Evolutionary conservation across 2,888 invertebrate genomes (phyloP), one percentile per base, ranked within the genome.

Genomic region (Heliothis peltigera): DNA sequence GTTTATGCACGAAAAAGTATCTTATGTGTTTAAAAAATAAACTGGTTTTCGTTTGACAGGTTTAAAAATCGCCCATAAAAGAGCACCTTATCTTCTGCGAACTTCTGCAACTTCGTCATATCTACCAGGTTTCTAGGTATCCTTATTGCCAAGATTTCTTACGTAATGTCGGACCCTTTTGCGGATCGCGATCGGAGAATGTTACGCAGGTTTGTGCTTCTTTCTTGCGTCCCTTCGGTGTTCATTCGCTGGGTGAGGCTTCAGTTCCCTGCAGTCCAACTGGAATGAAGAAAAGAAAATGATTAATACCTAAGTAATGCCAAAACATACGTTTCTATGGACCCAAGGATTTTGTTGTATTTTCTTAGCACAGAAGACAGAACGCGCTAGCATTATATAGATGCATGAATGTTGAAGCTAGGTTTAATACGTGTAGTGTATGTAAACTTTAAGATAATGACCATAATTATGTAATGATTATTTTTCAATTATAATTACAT

Each of bases 131-230:
- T 18, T 21, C 57, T 71, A 72, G 52, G 57, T 61, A 43, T 83
- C 68, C 62, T 79, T 85, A 77, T 75, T 76, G 69, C 70, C 79
- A 57, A 86, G 59, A 70, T 81, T 87, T 61, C 70, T 74, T 43
- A 88, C 55, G 64, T 84, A 88, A 32, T 77, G 67, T 67, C 83
- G 87, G 84, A 91, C 83, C 81, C 88, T 80, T 47, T 84, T 76
- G 4, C 83, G 87, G 81, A 89, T 69, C 84, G 73, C 79, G 15
- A 62, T 58, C 1, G 80, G 75, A 80, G 70, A 85, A 66, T 89
- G 94, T 92, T 97, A 97, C 95, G 97, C 96, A 18, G 96, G 94
- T 93, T 97, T 97, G 84, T 97, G 96, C 82, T 97, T 97, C 84
- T 96, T 97, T 75, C 96, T 95, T 47, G 96, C 96, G 68, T 97